Evolutionary conservation across 2,113 vertebrate species (phyloP).

Genomic region (Chaetops frenatus): DNA sequence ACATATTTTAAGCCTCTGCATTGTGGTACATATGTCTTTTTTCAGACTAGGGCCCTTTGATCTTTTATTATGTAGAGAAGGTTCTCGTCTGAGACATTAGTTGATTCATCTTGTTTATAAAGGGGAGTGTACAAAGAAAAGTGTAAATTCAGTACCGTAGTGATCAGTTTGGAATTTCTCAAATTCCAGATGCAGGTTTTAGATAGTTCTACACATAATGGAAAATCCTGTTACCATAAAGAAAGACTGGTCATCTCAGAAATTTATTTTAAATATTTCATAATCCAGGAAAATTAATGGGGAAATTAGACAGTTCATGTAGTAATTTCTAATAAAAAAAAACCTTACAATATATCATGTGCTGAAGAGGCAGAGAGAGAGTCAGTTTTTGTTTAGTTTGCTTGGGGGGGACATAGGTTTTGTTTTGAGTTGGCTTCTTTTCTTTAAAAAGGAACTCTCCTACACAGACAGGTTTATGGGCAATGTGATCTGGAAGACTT

Average conservation of each 20-base stretch:
- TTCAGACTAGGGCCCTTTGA: neutral
- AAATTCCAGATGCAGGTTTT: neutral
- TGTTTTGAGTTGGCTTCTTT: neutral
- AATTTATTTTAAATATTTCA: neutral
- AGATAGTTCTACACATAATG: neutral
- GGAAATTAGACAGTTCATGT: neutral
- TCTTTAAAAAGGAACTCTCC: neutral
- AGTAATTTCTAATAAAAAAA: neutral
- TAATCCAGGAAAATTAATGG: neutral
- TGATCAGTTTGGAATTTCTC: neutral
- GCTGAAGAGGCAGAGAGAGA: neutral
- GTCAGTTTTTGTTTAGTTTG: neutral
- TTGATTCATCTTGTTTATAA: neutral
- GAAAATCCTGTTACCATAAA: neutral
- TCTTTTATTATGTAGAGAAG: neutral
- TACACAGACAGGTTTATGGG: neutral
- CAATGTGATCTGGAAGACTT: neutral
- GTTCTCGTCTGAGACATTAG: neutral
- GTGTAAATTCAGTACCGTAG: neutral
- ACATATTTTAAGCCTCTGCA: neutral
- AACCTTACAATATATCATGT: neutral
- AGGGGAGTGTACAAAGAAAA: neutral
- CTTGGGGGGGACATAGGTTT: fast-evolving
- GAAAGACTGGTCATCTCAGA: neutral
- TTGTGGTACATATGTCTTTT: neutral